Evolutionary conservation across 2,888 invertebrate genomes (phyloP), one percentile per base, ranked within the genome.

Genomic region (Iselma pallidipennis): DNA sequence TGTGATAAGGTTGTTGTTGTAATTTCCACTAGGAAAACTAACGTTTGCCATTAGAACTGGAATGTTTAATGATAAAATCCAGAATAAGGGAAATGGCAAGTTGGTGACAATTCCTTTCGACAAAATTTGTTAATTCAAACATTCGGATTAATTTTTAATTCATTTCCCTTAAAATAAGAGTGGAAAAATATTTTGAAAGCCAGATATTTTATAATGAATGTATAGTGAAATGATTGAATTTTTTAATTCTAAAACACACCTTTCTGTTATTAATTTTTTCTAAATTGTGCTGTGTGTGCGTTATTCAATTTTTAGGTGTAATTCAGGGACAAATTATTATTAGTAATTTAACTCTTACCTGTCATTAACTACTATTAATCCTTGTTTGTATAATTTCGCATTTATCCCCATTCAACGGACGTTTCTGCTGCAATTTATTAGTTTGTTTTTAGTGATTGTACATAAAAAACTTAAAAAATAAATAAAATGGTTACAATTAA

Each of bases 401-500:
- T 33, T 33, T 14, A 16, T 37, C 16, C 14, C n/a, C 14, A 33
- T 33, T 33, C 31, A 16, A 16, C 16, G 37, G 37, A 7, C 16
- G 16, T 37, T 19, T 16, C 37, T 37, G 37, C 37, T 37, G 37
- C 16, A 16, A 37, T 37, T 37, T 37, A 37, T 37, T 2, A 16
- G 16, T 37, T 16, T 37, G 37, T 37, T 37, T 37, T 37, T 9
- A 37, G 16, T 37, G 16, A 37, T 37, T 37, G 14, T 14, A 33
- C 33, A 33, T 33, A 37, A 37, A 37, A 37, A 16, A 37, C 7
- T 19, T 10, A 10, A 42, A 21, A 21, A 42, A 42, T 19, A 49
- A 61, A 61, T 53, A 51, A 61, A 61, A 57, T 61, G 42, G 52
- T 7, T 56, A 54, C 54, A 61, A 61, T 61, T 61, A 52, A 61